phyloP scores from a whole-genome alignment of 2,113 vertebrate species.

The Blennius ocellaris region DNA sequence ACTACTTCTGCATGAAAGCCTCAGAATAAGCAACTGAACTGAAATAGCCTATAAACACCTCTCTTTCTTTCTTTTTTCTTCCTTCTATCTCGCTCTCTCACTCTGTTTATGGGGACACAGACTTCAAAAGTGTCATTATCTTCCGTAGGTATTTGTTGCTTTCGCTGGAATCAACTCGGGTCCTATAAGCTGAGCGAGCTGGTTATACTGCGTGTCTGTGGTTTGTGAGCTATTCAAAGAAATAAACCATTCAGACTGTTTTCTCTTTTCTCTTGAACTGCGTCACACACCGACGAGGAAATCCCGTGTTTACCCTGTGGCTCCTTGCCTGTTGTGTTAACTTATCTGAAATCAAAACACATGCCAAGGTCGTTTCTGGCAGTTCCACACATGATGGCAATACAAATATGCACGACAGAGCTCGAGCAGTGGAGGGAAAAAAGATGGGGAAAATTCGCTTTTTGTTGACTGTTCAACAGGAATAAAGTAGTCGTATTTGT shows the following conservation, averaged over 20 bases:
- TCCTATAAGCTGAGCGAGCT: not conserved
- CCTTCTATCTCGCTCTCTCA: not conserved
- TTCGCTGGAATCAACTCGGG: not conserved
- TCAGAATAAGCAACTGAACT: constrained; percentile 34
- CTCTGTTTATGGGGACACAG: not conserved
- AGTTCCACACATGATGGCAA: constrained; percentile 20
- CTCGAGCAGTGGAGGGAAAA: not conserved
- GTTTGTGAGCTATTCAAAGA: too few relatives aligned
- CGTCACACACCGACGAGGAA: constrained; percentile 64
- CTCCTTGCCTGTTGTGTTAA: constrained; percentile 38
- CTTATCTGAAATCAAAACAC: constrained; percentile 41
- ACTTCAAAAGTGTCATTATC: not conserved
- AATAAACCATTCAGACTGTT: constrained; percentile 23
- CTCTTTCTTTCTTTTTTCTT: constrained; percentile 21
- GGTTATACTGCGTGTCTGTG: constrained; percentile 16
- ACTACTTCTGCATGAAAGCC: constrained; percentile 61
- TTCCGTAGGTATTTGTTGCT: not conserved
- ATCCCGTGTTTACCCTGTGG: constrained; percentile 61
- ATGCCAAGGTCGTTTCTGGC: constrained; percentile 13
- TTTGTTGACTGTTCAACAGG: too few relatives aligned
- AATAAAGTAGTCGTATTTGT: too few relatives aligned
- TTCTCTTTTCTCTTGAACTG: constrained; percentile 49
- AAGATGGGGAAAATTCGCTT: not conserved
- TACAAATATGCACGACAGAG: constrained; percentile 8
- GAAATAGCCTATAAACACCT: constrained; percentile 54